Evolutionary conservation across 1,140 invertebrate genomes (phyloP), one percentile per base, ranked within the genome.

Genomic region (Geopemphigus sp.): DNA sequence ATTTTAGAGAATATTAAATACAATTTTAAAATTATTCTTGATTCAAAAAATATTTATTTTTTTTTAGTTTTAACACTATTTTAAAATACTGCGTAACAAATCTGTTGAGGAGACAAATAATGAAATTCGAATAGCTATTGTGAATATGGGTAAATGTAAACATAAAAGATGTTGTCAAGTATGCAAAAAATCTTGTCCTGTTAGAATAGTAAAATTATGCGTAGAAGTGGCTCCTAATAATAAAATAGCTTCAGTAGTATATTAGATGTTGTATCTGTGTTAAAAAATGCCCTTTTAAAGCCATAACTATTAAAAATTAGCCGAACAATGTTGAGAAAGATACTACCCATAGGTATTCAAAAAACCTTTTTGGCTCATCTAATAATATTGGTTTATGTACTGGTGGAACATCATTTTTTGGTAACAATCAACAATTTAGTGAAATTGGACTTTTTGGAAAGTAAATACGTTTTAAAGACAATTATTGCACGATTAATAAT

Each of bases 271-370:
- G 98, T 93, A 99, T 99, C 84, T 99, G 98, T 90, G 92, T 94
- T 78, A 94, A 94, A 95, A 99, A 99, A 96, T 99, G 98, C 86
- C 98, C 98, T 11, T 99, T 99, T 89, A 97, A 99, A 88, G 98
- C 98, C 53, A 98, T 99, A 83, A 94, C 92, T 70, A 99, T 99
- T 83, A 99, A 99, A 83, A 99, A 99, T 88, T 89, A 99, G 81
- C 98, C 98, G 76, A 98, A 96, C 84, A 99, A 99, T 87, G 89
- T 99, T 85, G 95, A 98, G 84, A 95, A 94, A 84, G 96, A 99
- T 86, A 99, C 98, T 11, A 99, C 98, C 45, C 98, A 99, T 89
- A 91, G 98, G 81, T 99, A 99, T 86, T 97, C 95, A 78, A 97
- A 98, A 84, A 99, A 99, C n/a, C n/a, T n/a, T n/a, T n/a, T n/a